Evolutionary conservation across 2,888 invertebrate species (phyloP).

Genomic region (Leptinotarsa peninsularis): DNA sequence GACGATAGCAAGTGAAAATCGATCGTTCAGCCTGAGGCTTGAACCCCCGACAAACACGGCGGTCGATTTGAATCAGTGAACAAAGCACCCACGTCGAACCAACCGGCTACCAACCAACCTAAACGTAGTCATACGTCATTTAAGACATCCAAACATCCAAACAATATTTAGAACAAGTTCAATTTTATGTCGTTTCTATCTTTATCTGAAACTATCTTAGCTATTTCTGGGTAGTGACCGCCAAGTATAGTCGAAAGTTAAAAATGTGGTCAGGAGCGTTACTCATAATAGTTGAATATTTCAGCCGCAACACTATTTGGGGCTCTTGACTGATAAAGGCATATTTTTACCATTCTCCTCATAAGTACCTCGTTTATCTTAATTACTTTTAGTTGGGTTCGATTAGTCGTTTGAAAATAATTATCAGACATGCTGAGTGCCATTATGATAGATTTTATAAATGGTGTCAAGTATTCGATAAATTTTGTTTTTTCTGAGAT

Average conservation of each 20-base stretch:
- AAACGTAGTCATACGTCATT: no score
- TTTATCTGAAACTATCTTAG: neutral
- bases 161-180: neutral
- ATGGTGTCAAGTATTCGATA: slow-evolving; percentile 14
- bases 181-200: neutral
- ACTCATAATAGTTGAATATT: neutral
- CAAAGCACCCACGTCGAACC: no score
- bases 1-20: no score
- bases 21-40: no score
- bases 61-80: no score
- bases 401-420: neutral
- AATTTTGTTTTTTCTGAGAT: no score
- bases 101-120: no score
- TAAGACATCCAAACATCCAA: no score
- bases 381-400: neutral
- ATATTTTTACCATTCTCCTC: slow-evolving; percentile 7
- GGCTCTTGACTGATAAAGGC: slow-evolving; percentile 12
- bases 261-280: neutral
- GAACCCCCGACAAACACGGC: no score
- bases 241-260: neutral
- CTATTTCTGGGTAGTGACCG: neutral
- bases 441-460: neutral
- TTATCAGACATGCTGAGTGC: slow-evolving; percentile 2
- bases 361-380: slow-evolving; percentile 18
- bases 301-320: slow-evolving; percentile 5